phyloP scores from a whole-genome alignment of 2,113 vertebrate genomes.

The Etia nguti region DNA sequence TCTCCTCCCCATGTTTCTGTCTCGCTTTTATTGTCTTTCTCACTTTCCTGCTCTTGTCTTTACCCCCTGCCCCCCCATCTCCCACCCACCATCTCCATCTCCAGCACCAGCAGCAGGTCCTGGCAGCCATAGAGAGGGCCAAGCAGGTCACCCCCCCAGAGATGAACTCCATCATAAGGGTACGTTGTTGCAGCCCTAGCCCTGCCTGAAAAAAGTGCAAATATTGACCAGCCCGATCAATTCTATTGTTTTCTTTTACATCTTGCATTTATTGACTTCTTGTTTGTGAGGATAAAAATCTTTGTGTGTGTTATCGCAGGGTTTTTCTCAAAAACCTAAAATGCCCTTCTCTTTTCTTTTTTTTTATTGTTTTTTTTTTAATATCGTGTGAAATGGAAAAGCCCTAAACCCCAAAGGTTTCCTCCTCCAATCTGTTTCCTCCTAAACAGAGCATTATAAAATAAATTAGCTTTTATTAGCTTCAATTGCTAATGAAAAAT shows the following conservation, averaged over 20 bases:
- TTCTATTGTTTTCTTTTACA: neutral
- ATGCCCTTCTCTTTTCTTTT: neutral
- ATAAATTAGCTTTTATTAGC: neutral
- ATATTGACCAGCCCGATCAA: neutral
- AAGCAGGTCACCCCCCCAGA: conserved; percentile 98
- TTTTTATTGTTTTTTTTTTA: neutral
- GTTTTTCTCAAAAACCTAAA: neutral
- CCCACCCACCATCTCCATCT: neutral
- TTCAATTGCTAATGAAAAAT: neutral
- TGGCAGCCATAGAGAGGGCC: conserved; percentile 94
- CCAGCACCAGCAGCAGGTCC: conserved; percentile 98
- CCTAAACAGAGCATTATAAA: neutral
- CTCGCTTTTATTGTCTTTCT: conserved; percentile 46
- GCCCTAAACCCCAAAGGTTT: neutral
- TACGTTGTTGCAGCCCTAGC: conserved; percentile 56
- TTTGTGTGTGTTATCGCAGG: neutral
- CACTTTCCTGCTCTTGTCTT: neutral
- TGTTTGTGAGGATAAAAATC: neutral
- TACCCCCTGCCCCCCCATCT: neutral
- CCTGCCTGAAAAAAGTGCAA: neutral
- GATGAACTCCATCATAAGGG: conserved; percentile 99
- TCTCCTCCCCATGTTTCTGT: conserved; percentile 32
- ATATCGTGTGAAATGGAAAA: neutral
- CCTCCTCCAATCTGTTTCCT: rapidly evolving
- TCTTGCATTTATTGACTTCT: neutral